Percentiles rank a stretch among this genome's conserved stretches.
Conservation (phyloP, 2,888 invertebrate genomes). For the Sarcophaga subvicina region DNA sequence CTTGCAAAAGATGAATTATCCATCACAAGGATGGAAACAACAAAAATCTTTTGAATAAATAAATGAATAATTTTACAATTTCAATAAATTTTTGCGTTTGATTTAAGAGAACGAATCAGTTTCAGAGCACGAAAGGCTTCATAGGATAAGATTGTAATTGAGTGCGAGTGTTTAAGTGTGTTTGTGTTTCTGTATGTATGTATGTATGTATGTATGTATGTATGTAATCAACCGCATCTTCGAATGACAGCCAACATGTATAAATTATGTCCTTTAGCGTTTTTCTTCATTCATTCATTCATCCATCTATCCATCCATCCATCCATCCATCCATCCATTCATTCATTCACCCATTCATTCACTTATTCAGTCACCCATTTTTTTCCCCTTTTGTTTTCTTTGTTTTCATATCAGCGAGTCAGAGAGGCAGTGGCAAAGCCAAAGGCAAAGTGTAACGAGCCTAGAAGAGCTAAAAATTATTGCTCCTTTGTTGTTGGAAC, state of each 20-base stretch:
- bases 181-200: constrained; percentile 15
- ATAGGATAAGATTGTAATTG: neutral
- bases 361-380: constrained; percentile 2
- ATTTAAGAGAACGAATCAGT: no score
- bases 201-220: neutral
- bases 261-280: constrained; percentile 62
- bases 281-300: constrained; percentile 24
- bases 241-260: constrained; percentile 60
- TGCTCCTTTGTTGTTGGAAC: constrained; percentile 61
- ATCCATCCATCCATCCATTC: neutral
- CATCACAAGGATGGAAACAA: no score
- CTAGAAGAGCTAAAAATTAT: constrained; percentile 60
- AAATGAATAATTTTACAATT: no score
- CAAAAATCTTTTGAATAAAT: no score
- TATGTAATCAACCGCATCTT: constrained; percentile 60
- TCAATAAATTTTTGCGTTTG: no score
- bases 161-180: neutral
- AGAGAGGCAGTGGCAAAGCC: constrained; percentile 46
- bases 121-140: no score
- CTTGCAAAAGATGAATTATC: no score
- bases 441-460: constrained; percentile 65
- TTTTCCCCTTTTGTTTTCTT: constrained; percentile 26
- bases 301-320: neutral
- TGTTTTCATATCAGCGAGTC: constrained; percentile 20
- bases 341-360: neutral